A percentile compares a stretch with the other conserved stretches of the same genome.
Evolutionary conservation across 2,113 vertebrate genomes (phyloP).

Genomic region (Poeciliopsis turrubarensis): DNA sequence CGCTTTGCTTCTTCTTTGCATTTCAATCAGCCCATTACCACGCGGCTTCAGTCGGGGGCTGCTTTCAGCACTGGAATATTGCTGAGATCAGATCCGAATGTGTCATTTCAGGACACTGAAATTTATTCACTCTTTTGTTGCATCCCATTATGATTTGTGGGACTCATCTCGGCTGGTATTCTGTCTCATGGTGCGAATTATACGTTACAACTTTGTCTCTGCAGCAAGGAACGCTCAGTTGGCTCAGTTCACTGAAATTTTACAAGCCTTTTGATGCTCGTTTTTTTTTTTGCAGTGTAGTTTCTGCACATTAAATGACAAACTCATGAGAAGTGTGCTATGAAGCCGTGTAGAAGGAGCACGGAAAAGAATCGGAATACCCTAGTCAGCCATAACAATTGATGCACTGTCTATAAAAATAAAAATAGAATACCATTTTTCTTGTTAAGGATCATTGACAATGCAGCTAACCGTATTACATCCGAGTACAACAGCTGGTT

Average conservation of each 20-base stretch:
- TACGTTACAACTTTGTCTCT: not conserved
- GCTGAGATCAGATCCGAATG: conserved; percentile 18
- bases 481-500: too few species aligned
- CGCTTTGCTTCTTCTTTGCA: conserved; percentile 18
- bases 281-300: not conserved
- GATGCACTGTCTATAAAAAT: not conserved
- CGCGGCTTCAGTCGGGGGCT: conserved; percentile 21
- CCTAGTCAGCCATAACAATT: not conserved
- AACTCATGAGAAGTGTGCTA: not conserved
- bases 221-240: not conserved
- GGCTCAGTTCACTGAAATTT: not conserved
- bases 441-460: not conserved
- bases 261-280: not conserved
- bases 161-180: conserved; percentile 13
- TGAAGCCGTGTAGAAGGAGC: not conserved
- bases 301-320: not conserved
- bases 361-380: too few species aligned
- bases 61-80: conserved; percentile 29
- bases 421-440: not conserved
- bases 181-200: not conserved
- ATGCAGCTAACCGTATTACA: too few species aligned
- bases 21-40: conserved; percentile 34
- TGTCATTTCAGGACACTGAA: conserved; percentile 22
- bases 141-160: conserved; percentile 8
- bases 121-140: conserved; percentile 32